These are phyloP conservation scores for Meloidogyne floridensis DNA, from an alignment of 1,140 invertebrate genomes.

Conservation along the genomic window DNA sequence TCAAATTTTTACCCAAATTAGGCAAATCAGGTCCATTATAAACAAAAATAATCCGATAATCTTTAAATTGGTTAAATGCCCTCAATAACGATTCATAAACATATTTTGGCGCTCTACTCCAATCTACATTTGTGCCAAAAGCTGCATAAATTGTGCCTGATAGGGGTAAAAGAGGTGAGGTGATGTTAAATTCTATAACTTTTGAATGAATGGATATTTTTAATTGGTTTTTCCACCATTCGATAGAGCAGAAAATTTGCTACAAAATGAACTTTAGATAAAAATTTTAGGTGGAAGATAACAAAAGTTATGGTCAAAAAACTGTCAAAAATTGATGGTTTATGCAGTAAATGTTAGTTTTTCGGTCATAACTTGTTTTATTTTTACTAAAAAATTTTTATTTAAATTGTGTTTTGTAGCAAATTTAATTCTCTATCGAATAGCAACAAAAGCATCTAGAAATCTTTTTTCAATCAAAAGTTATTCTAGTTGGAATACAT, in stretches of 20 bases:
- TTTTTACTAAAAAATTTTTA: neutral
- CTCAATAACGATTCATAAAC: conserved; percentile 26
- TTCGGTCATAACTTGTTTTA: neutral
- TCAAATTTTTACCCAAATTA: neutral
- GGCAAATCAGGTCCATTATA: conserved; percentile 37
- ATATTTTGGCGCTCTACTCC: conserved; percentile 40
- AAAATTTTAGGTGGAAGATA: too few species aligned
- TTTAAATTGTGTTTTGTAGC: too few species aligned
- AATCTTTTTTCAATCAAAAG: neutral
- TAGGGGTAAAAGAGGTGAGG: neutral
- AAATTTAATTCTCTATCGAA: too few species aligned
- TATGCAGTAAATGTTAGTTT: neutral
- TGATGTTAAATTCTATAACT: neutral
- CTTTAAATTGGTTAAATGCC: conserved; percentile 20
- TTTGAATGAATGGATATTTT: neutral
- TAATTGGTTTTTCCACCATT: neutral
- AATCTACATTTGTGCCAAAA: conserved; percentile 45
- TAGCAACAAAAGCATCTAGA: neutral
- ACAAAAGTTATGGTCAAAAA: too few species aligned
- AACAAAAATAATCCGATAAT: conserved; percentile 45
- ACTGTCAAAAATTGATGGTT: neutral
- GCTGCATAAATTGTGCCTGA: conserved; percentile 51
- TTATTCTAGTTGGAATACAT: too few species aligned
- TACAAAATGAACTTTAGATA: neutral
- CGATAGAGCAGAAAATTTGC: conserved; percentile 3